Evolutionary conservation across 2,797 vertebrate genomes (phyloP).

Genomic region (Oryzias sinensis): DNA sequence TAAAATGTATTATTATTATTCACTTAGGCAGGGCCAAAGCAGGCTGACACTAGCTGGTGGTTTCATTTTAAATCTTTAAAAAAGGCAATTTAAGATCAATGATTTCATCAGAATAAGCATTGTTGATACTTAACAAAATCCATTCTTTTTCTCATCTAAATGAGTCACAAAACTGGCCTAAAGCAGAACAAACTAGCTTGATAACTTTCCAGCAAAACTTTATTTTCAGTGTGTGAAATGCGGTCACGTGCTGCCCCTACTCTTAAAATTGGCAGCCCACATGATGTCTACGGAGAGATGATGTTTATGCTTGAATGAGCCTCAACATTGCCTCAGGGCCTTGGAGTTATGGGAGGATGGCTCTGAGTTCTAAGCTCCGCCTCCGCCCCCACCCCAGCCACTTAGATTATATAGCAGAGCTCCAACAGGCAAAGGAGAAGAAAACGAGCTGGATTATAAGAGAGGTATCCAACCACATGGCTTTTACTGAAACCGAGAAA

Average conservation of each 20-base stretch:
- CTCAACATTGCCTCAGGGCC: conserved; percentile 34
- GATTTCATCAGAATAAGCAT: no score
- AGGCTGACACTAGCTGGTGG: no score
- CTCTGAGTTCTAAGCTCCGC: conserved; percentile 43
- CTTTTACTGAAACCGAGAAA: conserved; percentile 36
- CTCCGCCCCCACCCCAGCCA: conserved; percentile 24
- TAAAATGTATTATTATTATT: no score
- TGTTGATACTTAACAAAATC: neutral
- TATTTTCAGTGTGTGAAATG: conserved; percentile 13
- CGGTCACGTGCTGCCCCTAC: conserved; percentile 48
- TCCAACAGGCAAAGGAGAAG: conserved; percentile 38
- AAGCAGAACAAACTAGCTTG: conserved; percentile 7
- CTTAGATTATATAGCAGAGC: conserved; percentile 57
- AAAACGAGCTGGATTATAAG: conserved; percentile 51
- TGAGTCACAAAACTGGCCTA: neutral
- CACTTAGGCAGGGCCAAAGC: neutral
- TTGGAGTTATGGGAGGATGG: conserved; percentile 29
- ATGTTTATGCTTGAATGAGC: conserved; percentile 42
- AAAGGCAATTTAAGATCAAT: no score
- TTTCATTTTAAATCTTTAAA: no score
- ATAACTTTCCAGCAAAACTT: neutral
- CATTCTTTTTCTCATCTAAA: neutral
- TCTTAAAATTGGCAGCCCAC: conserved; percentile 41
- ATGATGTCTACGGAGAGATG: conserved; percentile 21
- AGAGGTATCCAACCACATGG: conserved; percentile 47